Percentiles rank a stretch among this genome's conserved stretches.
Conservation (phyloP, 2,113 vertebrate genomes). For the Stictonetta naevosa region DNA sequence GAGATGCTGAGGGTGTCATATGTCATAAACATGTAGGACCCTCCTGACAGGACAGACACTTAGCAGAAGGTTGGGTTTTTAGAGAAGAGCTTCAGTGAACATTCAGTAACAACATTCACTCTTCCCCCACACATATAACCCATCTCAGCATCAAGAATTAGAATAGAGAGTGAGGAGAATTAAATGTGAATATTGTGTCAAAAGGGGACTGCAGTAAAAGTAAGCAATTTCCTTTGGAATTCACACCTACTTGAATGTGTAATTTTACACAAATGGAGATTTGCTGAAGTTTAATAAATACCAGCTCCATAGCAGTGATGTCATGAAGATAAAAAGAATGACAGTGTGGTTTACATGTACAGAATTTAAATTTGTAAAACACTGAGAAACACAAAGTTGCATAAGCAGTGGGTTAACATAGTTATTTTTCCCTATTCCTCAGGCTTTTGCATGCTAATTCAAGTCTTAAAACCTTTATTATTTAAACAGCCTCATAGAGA, state of each 20-base stretch:
- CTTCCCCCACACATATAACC: background rate
- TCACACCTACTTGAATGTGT: constrained; percentile 33
- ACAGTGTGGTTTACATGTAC: background rate
- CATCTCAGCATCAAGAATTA: constrained; percentile 9
- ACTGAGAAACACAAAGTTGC: background rate
- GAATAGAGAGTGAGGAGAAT: constrained; percentile 16
- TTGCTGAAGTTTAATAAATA: background rate
- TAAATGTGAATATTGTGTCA: constrained; percentile 52
- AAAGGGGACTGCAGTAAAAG: constrained; percentile 8
- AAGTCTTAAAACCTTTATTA: background rate
- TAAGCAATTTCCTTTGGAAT: constrained; percentile 43
- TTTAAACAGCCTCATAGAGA: background rate
- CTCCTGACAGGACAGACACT: background rate
- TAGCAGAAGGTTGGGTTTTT: background rate
- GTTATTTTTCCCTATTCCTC: background rate
- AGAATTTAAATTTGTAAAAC: constrained; percentile 1
- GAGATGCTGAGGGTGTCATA: background rate
- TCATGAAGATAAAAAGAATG: constrained; percentile 25
- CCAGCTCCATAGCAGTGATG: background rate
- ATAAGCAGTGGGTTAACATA: background rate
- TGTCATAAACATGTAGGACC: background rate
- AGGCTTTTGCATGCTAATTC: background rate
- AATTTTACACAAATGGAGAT: constrained; percentile 40
- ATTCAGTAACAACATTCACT: background rate
- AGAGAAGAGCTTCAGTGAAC: background rate